Evolutionary conservation across 2,888 invertebrate genomes (phyloP).

Genomic region (Epirrhoe alternata): DNA sequence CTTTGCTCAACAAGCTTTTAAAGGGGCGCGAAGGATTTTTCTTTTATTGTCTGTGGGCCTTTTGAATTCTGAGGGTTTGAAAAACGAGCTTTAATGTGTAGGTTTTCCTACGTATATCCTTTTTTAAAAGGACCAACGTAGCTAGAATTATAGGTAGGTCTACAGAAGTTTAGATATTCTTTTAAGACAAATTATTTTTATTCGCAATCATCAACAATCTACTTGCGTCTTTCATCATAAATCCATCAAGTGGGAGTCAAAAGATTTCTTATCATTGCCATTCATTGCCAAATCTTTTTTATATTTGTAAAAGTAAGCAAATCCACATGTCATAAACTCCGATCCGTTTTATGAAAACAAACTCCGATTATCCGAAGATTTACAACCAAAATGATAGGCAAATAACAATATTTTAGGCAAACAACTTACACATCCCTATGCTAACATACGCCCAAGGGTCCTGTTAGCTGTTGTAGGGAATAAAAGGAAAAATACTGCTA

Average conservation of each 20-base stretch:
- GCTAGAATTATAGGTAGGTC: neutral
- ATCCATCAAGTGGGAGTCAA: too few relatives aligned
- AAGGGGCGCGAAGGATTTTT: constrained; percentile 38
- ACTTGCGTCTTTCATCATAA: too few relatives aligned
- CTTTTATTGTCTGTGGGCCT: constrained; percentile 33
- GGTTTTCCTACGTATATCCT: neutral
- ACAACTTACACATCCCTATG: constrained; percentile 77
- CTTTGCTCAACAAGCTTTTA: constrained; percentile 39
- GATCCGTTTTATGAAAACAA: constrained; percentile 63
- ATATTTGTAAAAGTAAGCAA: neutral
- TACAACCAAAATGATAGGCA: constrained; percentile 78
- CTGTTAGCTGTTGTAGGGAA: constrained; percentile 50
- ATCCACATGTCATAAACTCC: neutral
- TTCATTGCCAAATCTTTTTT: neutral
- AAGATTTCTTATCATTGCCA: neutral
- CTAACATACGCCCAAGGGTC: constrained; percentile 67
- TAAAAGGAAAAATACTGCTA: constrained; percentile 8
- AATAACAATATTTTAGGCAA: constrained; percentile 81
- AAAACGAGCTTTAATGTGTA: neutral
- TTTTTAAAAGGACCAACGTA: neutral
- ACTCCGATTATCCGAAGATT: constrained; percentile 77
- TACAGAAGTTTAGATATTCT: neutral
- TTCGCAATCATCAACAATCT: too few relatives aligned
- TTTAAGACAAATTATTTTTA: too few relatives aligned
- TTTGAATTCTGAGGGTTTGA: constrained; percentile 3